phyloP scores from a whole-genome alignment of 2,797 vertebrate genomes.

The Serranus cabrilla region DNA sequence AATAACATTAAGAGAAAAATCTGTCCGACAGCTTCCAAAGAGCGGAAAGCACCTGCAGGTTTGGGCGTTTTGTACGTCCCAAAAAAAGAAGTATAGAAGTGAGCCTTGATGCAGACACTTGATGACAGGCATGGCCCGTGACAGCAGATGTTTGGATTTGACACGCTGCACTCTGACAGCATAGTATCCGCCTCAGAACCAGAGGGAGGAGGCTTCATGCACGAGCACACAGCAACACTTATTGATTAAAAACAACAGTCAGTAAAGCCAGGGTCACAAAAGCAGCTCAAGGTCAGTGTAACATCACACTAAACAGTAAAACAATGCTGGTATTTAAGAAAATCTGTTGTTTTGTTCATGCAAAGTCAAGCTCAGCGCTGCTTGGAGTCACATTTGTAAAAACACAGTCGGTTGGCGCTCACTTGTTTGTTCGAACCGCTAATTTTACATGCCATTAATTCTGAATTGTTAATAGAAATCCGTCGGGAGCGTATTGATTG shows the following conservation, averaged over 20 bases:
- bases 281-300: slow-evolving; percentile 10
- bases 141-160: slow-evolving; percentile 64
- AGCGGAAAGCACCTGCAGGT: slow-evolving; percentile 9
- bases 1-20: neutral
- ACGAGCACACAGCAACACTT: slow-evolving; percentile 8
- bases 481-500: slow-evolving; percentile 42
- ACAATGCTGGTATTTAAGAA: neutral
- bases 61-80: slow-evolving; percentile 2
- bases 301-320: neutral
- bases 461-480: slow-evolving; percentile 53
- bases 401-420: slow-evolving; percentile 3
- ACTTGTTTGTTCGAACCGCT: slow-evolving; percentile 38
- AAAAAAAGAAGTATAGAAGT: slow-evolving; percentile 14
- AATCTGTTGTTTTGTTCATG: no score
- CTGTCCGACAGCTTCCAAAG: neutral
- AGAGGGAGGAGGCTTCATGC: slow-evolving; percentile 13
- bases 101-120: slow-evolving; percentile 36
- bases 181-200: slow-evolving; percentile 42
- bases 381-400: slow-evolving; percentile 7
- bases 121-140: slow-evolving; percentile 44
- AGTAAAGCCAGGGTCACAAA: no score
- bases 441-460: slow-evolving; percentile 52
- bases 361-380: neutral
- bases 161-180: slow-evolving; percentile 53
- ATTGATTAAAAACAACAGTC: no score